phyloP scores from a whole-genome alignment of 2,888 invertebrate species.

The Scotopteryx bipunctaria region DNA sequence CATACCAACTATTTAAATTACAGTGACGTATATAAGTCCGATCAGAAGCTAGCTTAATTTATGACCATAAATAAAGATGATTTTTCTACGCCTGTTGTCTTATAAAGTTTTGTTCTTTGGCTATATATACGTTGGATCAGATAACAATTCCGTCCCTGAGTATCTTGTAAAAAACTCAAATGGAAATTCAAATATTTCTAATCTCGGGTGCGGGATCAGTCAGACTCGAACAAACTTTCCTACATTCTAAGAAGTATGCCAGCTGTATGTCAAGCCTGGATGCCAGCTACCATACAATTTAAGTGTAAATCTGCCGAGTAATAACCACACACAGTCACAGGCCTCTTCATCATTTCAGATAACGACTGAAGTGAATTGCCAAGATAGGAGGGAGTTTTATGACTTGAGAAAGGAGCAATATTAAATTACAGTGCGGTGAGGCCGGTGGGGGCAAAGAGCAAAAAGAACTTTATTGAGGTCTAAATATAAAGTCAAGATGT shows the following conservation, averaged over 20 bases:
- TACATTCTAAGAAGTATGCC: not conserved
- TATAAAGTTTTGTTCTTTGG: no score
- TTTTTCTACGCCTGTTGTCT: no score
- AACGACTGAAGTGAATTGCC: constrained; percentile 28
- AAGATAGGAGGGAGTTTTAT: constrained; percentile 29
- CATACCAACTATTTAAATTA: no score
- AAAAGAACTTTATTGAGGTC: constrained; percentile 22
- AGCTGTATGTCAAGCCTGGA: constrained; percentile 34
- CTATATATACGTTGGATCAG: no score
- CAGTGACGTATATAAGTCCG: no score
- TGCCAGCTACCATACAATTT: constrained; percentile 48
- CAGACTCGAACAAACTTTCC: not conserved
- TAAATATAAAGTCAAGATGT: constrained; percentile 21
- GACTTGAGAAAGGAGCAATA: constrained; percentile 24
- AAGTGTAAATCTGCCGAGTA: constrained; percentile 45
- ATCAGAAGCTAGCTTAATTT: no score
- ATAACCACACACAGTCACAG: constrained; percentile 33
- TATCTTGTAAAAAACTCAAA: no score
- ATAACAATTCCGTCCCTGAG: no score
- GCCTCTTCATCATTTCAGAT: constrained; percentile 31
- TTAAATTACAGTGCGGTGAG: constrained; percentile 27
- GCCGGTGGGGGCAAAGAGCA: constrained; percentile 15
- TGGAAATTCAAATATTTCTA: no score
- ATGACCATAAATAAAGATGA: no score
- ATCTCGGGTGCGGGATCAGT: not conserved